These are phyloP conservation scores for Dryadula phaetusa DNA, from an alignment of 2,888 invertebrate species.

Conservation along the genomic window DNA sequence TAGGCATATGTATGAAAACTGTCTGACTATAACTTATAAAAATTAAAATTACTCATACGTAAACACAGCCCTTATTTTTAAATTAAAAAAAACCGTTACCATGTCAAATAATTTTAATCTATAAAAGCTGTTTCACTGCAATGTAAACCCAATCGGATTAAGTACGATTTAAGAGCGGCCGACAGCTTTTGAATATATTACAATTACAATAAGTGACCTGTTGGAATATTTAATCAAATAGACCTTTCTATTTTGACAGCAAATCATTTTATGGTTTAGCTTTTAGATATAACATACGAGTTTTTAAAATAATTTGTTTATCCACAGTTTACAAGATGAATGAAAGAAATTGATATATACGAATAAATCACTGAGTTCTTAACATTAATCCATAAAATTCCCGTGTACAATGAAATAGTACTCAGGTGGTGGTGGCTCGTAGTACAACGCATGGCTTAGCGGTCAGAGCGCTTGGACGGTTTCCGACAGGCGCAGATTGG, in stretches of 20 bases:
- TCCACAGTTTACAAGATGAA: no score
- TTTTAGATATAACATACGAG: not conserved
- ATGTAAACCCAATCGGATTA: conserved; percentile 19
- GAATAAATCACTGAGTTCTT: no score
- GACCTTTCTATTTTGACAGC: not conserved
- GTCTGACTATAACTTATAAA: no score
- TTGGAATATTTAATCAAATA: conserved; percentile 18
- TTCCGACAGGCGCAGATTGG: no score
- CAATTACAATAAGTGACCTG: conserved; percentile 19
- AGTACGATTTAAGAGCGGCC: conserved; percentile 16
- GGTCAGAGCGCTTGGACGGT: no score
- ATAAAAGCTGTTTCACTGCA: conserved; percentile 14
- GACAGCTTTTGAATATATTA: conserved; percentile 19
- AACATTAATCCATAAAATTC: no score
- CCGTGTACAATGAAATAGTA: no score
- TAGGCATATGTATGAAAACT: no score
- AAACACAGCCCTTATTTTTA: not conserved
- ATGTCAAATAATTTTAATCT: conserved; percentile 17
- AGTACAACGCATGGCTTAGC: no score
- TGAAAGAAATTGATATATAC: no score
- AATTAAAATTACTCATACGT: not conserved
- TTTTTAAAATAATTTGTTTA: not conserved
- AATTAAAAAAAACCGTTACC: not conserved
- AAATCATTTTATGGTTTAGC: not conserved
- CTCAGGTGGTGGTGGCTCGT: no score